A percentile compares a stretch with the other conserved stretches of the same genome.
Conservation (phyloP, 2,797 vertebrate species). For the Enteromius fasciolatus region DNA sequence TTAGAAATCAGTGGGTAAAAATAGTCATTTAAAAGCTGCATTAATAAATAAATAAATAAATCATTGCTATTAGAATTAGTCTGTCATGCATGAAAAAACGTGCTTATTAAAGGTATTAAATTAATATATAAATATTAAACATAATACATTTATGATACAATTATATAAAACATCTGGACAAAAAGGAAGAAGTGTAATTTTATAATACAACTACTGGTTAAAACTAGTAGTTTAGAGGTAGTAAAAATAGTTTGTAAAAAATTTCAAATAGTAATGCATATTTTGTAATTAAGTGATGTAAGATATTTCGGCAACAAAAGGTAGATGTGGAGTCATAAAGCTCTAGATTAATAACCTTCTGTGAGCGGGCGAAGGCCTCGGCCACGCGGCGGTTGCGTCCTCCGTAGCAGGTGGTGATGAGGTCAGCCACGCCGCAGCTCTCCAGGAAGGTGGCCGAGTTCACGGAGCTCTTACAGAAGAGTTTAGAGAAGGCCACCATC, state of each 20-base stretch:
- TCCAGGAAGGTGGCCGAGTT: constrained; percentile 84
- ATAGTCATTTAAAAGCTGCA: not conserved
- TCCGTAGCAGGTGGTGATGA: constrained; percentile 89
- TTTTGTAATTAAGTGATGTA: not conserved
- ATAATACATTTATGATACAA: too few species aligned
- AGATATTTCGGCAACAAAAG: too few species aligned
- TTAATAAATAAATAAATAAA: not conserved
- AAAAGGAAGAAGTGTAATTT: too few species aligned
- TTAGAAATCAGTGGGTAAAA: not conserved
- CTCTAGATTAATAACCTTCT: constrained; percentile 69
- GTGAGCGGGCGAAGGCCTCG: constrained; percentile 80
- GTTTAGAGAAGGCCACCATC: constrained; percentile 85
- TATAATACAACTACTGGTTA: not conserved
- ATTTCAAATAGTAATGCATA: not conserved
- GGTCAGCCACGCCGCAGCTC: constrained; percentile 89
- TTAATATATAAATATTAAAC: too few species aligned
- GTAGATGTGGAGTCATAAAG: not conserved
- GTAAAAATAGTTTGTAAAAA: not conserved
- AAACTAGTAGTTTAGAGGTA: not conserved
- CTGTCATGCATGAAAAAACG: too few species aligned
- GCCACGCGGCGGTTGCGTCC: constrained; percentile 87
- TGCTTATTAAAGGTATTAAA: too few species aligned
- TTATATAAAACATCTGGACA: too few species aligned
- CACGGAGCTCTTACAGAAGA: constrained; percentile 82
- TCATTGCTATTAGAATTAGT: too few species aligned